Percentiles rank a stretch among this genome's conserved stretches.
Conservation (phyloP, 2,888 invertebrate species). For the Galerucella calmariensis region DNA sequence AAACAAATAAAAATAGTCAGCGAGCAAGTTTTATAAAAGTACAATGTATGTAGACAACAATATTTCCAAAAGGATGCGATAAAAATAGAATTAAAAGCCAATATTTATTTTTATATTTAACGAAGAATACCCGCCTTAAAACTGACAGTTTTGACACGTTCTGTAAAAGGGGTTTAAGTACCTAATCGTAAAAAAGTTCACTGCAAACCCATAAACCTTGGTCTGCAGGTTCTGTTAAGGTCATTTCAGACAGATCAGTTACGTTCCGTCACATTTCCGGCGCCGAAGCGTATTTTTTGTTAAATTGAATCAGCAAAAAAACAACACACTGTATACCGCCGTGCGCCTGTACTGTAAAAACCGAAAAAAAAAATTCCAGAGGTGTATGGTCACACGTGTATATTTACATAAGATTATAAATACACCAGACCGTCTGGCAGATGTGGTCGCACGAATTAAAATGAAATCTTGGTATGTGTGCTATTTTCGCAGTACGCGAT, state of each 20-base stretch:
- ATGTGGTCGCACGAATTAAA: conserved; percentile 50
- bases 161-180: no score
- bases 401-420: conserved; percentile 56
- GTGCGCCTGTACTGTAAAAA: conserved; percentile 24
- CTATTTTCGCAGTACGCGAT: conserved; percentile 28
- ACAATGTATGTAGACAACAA: not conserved
- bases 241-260: no score
- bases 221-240: no score
- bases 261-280: no score
- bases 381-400: conserved; percentile 45
- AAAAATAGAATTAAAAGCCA: not conserved
- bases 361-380: conserved; percentile 36
- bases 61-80: not conserved
- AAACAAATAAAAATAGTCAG: conserved; percentile 27
- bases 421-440: conserved; percentile 54
- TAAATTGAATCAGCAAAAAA: no score
- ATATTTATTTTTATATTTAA: no score
- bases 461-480: conserved; percentile 35
- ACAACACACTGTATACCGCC: not conserved
- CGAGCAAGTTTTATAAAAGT: conserved; percentile 32
- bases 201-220: no score
- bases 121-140: no score
- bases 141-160: no score
- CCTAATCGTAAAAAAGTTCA: no score
- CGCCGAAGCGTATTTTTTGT: no score